Evolutionary conservation across 92 coral and sea anemone species (phyloP).

Genomic region (Nematostella vectensis): DNA sequence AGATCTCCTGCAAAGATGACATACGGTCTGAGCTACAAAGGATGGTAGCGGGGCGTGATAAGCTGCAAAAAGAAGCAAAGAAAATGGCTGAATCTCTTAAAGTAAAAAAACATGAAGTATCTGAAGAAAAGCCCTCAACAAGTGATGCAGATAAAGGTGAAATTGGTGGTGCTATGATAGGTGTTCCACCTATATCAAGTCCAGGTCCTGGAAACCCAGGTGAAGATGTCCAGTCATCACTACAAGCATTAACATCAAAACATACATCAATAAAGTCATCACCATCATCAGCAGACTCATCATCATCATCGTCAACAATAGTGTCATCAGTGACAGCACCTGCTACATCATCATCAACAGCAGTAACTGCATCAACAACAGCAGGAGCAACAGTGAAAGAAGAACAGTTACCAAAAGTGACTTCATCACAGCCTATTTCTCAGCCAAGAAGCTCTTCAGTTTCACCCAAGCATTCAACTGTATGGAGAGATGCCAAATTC

Average conservation of each 20-base stretch:
- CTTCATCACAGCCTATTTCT: background rate
- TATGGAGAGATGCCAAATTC: conserved; percentile 45
- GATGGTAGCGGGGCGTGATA: conserved; percentile 44
- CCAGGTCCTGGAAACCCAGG: background rate
- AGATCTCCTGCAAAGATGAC: conserved; percentile 57
- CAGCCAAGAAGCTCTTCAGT: conserved; percentile 1
- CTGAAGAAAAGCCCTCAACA: no score
- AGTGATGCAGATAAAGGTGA: no score
- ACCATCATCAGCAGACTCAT: background rate
- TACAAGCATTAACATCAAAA: background rate
- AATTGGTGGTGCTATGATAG: no score
- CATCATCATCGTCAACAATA: background rate
- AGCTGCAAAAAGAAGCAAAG: conserved; percentile 20
- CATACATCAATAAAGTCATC: conserved; percentile 11
- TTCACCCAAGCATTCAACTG: conserved; percentile 7
- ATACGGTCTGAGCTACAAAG: conserved; percentile 58
- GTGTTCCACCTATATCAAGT: background rate
- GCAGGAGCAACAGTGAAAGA: no score
- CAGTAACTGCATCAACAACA: background rate
- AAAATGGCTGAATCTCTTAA: conserved; percentile 27
- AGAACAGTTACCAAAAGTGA: conserved; percentile 2
- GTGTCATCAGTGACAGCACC: background rate
- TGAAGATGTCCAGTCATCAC: background rate
- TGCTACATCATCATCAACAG: conserved; percentile 3
- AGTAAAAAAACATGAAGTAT: background rate